A percentile compares a stretch with the other conserved stretches of the same genome.
These are phyloP conservation scores for Acanthosepion lycidas DNA, from an alignment of 2,888 invertebrate genomes.

Conservation along the genomic window DNA sequence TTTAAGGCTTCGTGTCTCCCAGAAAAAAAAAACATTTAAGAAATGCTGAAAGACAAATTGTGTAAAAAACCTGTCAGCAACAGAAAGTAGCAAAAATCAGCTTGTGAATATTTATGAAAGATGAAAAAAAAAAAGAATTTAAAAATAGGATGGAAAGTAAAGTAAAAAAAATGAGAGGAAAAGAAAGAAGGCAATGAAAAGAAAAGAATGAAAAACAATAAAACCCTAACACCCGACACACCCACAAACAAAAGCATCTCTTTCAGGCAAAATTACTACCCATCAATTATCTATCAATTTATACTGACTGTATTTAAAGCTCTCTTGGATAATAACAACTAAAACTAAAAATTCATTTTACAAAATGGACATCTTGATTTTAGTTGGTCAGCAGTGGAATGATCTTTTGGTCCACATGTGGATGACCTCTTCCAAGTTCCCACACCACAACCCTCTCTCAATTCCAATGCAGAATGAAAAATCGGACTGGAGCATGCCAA, in stretches of 20 bases:
- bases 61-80: too few species aligned
- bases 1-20: too few species aligned
- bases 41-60: too few species aligned
- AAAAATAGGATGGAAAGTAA: not conserved
- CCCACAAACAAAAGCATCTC: not conserved
- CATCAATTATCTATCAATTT: not conserved
- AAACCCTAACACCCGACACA: not conserved
- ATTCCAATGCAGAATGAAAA: constrained; percentile 11
- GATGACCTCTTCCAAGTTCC: not conserved
- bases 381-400: not conserved
- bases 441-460: not conserved
- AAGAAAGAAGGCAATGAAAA: not conserved
- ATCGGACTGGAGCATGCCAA: not conserved
- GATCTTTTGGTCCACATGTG: not conserved
- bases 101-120: too few species aligned
- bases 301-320: constrained; percentile 18
- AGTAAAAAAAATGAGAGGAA: not conserved
- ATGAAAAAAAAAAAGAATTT: too few species aligned
- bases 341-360: not conserved
- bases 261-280: not conserved
- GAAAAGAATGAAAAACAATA: not conserved
- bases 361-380: not conserved
- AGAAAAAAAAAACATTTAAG: too few species aligned
- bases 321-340: not conserved
- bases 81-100: too few species aligned